Base-by-base conservation (phyloP, 2,888 invertebrate species). In the Drosophila nr. perissopoda region DNA sequence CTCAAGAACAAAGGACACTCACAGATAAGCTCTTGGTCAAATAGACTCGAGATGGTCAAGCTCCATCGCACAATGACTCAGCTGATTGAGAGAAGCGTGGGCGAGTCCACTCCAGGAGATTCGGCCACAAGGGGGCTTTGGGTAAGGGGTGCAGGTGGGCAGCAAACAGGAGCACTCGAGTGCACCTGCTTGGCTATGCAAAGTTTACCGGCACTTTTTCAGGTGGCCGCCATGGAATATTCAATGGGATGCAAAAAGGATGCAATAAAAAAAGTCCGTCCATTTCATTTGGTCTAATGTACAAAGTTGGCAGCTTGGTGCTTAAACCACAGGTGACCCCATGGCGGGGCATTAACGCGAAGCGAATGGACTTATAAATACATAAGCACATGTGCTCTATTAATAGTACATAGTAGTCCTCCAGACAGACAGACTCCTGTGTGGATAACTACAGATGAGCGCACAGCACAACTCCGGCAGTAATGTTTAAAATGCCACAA, bases 171-270 rank as follows among this genome's bases (percentile, higher is more conserved):
- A 36, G 62, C 69, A 70, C 78, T 70, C 57, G 67, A 71, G 79
- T 70, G 76, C 85, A 83, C 85, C 83, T 87, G 83, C 73, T 87
- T 87, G 76, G 78, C 70, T 80, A 84, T 84, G 83, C 87, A 87
- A 83, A 83, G 82, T 83, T 78, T 71, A 53, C 70, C 76, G 59
- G 59, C 67, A 78, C 80, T 77, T 65, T 77, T 63, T 77, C 76
- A 82, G 83, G 52, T 77, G 75, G 75, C 71, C 74, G 66, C 65
- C 69, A 70, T 73, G 72, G 73, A 81, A 80, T 80, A 78, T 73
- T 75, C 72, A 64, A 80, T 80, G 76, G 33, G 27, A 56, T 56
- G 78, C 63, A 56, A 69, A 70, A 76, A 76, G 76, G 76, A 76
- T 61, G 72, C 58, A 57, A 57, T 38, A 57, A 31, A 40, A 56